Conservation (phyloP, 1,140 invertebrate species). For the Campoletis sonorensis region DNA sequence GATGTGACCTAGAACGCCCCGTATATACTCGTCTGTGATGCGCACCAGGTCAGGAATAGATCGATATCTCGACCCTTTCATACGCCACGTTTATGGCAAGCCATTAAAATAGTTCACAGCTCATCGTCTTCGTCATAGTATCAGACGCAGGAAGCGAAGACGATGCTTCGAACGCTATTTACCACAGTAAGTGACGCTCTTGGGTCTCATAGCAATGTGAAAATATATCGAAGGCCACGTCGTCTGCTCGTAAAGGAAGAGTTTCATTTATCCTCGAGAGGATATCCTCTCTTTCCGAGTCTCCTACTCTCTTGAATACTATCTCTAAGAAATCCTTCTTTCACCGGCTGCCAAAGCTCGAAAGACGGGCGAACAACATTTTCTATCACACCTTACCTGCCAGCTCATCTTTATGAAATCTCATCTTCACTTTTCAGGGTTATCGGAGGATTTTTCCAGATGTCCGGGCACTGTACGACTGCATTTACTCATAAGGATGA, state of each 20-base stretch:
- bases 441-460: neutral
- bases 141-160: constrained; percentile 12
- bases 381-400: constrained; percentile 3
- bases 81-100: constrained; percentile 31
- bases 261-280: constrained; percentile 23
- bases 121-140: constrained; percentile 24
- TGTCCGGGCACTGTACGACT: neutral
- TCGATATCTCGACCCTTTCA: constrained; percentile 31
- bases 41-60: constrained; percentile 21
- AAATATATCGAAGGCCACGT: constrained; percentile 38
- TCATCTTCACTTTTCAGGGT: constrained; percentile 21
- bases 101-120: constrained; percentile 38
- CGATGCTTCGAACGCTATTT: neutral
- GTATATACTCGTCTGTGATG: neutral
- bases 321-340: constrained; percentile 21
- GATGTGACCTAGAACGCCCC: neutral
- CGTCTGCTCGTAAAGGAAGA: constrained; percentile 27
- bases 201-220: neutral
- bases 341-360: neutral
- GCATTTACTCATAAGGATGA: neutral
- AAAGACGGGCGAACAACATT: constrained; percentile 13
- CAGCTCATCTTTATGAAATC: constrained; percentile 16
- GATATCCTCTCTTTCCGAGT: neutral
- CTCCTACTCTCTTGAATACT: constrained; percentile 3
- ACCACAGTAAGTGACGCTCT: constrained; percentile 21